These are phyloP conservation scores for Drosophila ananassae DNA, from an alignment of 1,140 invertebrate species.

Conservation along the genomic window DNA sequence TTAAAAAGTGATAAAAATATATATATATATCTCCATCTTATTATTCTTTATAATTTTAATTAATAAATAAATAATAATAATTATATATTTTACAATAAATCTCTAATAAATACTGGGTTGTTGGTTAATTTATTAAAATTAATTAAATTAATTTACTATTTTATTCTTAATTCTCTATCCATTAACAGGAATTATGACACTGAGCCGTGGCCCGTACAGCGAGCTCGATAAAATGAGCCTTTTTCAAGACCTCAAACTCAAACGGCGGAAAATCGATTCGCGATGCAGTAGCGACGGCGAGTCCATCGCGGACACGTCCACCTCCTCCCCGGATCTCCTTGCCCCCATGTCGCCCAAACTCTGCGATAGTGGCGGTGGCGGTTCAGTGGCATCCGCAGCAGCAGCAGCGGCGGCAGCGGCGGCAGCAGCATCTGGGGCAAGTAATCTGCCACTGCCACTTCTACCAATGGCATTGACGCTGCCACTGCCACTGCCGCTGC, in stretches of 20 bases:
- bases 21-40: too few species aligned
- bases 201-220: conserved; percentile 95
- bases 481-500: conserved; percentile 32
- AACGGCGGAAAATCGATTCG: conserved; percentile 98
- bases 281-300: conserved; percentile 97
- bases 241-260: conserved; percentile 98
- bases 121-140: neutral
- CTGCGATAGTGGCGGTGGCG: conserved; percentile 85
- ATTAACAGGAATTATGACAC: conserved; percentile 96
- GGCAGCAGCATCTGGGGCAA: conserved; percentile 8
- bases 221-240: conserved; percentile 99
- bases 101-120: neutral
- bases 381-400: conserved; percentile 59
- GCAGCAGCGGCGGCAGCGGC: conserved; percentile 86
- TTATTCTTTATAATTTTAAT: too few species aligned
- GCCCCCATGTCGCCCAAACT: conserved; percentile 90
- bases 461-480: conserved; percentile 58
- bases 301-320: conserved; percentile 95
- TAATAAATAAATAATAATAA: too few species aligned
- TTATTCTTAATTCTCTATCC: neutral
- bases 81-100: too few species aligned
- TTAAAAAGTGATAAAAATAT: too few species aligned
- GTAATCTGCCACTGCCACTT: conserved; percentile 68
- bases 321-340: conserved; percentile 92
- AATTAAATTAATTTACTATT: neutral